Evolutionary conservation across 2,888 invertebrate genomes (phyloP), one percentile per base, ranked within the genome.

Genomic region (Chymomyza procnemis): DNA sequence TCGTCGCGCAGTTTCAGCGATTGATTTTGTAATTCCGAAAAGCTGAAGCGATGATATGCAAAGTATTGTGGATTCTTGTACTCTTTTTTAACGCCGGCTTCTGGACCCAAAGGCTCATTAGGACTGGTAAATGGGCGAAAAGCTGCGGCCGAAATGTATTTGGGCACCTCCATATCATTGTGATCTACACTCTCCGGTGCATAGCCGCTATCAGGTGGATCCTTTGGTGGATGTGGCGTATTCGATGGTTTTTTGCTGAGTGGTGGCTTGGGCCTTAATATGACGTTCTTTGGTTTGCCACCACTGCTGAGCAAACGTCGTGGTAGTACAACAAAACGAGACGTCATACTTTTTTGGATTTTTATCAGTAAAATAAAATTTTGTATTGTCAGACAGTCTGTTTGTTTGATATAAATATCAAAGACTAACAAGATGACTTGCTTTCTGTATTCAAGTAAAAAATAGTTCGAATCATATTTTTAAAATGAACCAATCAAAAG

Each of bases 61-160:
- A 78, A 90, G 60, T 90, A 90, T 14, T 85, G 81, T 0, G 85
- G 71, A 75, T 89, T 90, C 66, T 90, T 90, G 64, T 90, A 90
- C 0, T 57, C 22, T 12, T 71, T 63, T 1, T 48, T 48, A 41
- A 79, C 85, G 8, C 82, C 74, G 0, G 90, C 90, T 3, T 79
- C 77, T 1, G 90, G 90, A 3, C 90, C 90, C 1, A 90, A 71
- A 1, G 58, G 22, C 41, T 90, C 90, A 9, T 73, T 61, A 0
- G 74, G 74, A 0, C 60, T 30, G 4, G 41, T 9, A 5, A 90
- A 85, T 21, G 73, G 73, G 0, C 90, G 88, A 74, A 80, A 89
- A 3, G 80, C 76, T n/a, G 79, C 61, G 0, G 84, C 72, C 0
- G 78, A 71, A 16, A 90, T 66, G 66, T 76, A 85, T 0, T 72